Base-by-base conservation (phyloP, 2,888 invertebrate genomes). In the Agriopis leucophaearia region DNA sequence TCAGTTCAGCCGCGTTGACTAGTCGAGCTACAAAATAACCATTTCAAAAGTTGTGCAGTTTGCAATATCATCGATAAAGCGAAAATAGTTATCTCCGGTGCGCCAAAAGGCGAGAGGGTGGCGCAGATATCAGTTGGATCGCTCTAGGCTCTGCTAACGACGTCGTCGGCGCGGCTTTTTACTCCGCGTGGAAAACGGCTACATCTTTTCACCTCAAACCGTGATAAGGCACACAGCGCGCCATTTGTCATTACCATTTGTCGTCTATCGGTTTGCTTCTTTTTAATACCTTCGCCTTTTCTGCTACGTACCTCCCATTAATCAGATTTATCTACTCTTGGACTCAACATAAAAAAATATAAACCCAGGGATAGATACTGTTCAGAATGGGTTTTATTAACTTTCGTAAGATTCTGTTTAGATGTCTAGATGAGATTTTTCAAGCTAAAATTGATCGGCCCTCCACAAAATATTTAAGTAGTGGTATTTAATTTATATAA, bases 201-300 rank as follows among this genome's bases (percentile, higher is more conserved):
- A 84, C 81, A 83, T 85, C 85, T 85, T 86, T 86, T 83, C 86
- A 82, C 79, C 79, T 77, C 75, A 78, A 82, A 81, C 77, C 78
- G 78, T 81, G 88, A 89, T 88, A 88, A 87, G 83, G 83, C 84
- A 82, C 81, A 83, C 74, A 79, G 78, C 81, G 75, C 73, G 73
- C 83, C 81, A 87, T 89, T 90, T 90, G 85, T 90, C 88, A 89
- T 91, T 86, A 88, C 81, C 84, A 85, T 86, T 85, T 83, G 84
- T 80, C 79, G 78, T 79, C 81, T 80, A 47, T 61, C 76, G 77
- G 69, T 73, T 60, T 65, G 70, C 70, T 72, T 65, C 60, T 68
- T 70, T 55, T 66, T 54, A 55, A 58, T 64, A 50, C 8, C 55
- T 56, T 65, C 48, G 40, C 45, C 48, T 56, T 69, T 64, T 63